Base-by-base conservation (phyloP, 1,140 invertebrate species). In the Drosophila nebulosa region DNA sequence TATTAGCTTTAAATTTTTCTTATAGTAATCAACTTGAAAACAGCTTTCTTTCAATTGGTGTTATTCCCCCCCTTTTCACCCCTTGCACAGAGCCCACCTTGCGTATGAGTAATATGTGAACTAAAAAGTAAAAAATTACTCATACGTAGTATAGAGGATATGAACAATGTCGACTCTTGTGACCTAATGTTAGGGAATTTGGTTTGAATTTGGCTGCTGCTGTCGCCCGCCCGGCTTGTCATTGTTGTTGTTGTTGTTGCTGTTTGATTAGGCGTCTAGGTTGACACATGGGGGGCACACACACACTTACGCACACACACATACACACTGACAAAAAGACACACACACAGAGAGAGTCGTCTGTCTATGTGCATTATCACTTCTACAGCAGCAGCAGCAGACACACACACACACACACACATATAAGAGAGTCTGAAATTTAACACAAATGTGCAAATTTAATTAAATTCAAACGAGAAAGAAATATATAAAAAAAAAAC, bases 391-490 rank as follows among this genome's bases (percentile, higher is more conserved):
- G 14, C n/a, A n/a, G n/a, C n/a, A n/a, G n/a, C n/a, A n/a, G n/a
- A n/a, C n/a, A n/a, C n/a, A n/a, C n/a, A 52, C 39, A 64, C 24
- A 51, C 50, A 55, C 65, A 51, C 42, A 61, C 51, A 42, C 42
- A 51, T 55, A 60, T 80, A 73, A 52, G 85, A 80, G 81, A 74
- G 74, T 80, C 76, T 75, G 70, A 84, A 80, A 85, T 85, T 85
- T 85, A 80, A 85, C 80, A 85, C 77, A 86, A 85, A 85, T 85
- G 80, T 85, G 80, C 80, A 86, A 85, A 85, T 85, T 85, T 85
- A 85, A 85, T 85, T 85, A 86, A 85, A 85, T 85, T 86, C 77
- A 85, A 85, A 85, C 80, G 80, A 86, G 78, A 85, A 85, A 85
- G 79, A 84, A 85, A 85, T 79, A 84, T 84, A 85, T 79, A 74